Conservation (phyloP, 2,888 invertebrate species). For the Amphipyra tragopoginis region DNA sequence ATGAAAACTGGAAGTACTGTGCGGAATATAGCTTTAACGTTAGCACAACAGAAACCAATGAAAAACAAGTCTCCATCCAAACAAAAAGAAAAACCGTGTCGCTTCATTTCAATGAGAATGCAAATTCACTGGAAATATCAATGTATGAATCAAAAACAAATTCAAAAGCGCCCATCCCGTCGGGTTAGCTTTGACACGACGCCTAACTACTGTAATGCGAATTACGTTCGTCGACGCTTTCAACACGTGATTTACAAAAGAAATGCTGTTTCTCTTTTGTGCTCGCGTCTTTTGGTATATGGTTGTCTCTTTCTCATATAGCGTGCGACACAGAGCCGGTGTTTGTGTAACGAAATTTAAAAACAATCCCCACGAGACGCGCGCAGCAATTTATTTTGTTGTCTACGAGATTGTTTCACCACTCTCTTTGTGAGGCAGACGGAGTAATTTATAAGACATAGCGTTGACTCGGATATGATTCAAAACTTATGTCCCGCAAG, state of each 20-base stretch:
- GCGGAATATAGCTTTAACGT: slow-evolving; percentile 28
- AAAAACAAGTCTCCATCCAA: slow-evolving; percentile 12
- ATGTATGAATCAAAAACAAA: slow-evolving; percentile 53
- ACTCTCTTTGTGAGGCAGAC: slow-evolving; percentile 48
- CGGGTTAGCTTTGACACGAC: slow-evolving; percentile 35
- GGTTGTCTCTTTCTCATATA: slow-evolving; percentile 58
- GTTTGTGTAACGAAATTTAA: slow-evolving; percentile 83
- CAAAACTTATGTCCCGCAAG: background rate
- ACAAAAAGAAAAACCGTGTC: slow-evolving; percentile 28
- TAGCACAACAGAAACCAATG: slow-evolving; percentile 8
- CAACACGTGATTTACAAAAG: slow-evolving; percentile 50
- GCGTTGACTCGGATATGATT: slow-evolving; percentile 34
- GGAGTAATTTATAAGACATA: slow-evolving; percentile 30
- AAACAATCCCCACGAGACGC: slow-evolving; percentile 80
- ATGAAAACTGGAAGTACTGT: background rate
- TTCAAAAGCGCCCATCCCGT: slow-evolving; percentile 26
- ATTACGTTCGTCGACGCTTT: slow-evolving; percentile 51
- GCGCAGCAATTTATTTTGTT: slow-evolving; percentile 78
- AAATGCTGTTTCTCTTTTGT: slow-evolving; percentile 47
- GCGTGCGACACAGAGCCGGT: slow-evolving; percentile 58
- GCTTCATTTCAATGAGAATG: slow-evolving; percentile 46
- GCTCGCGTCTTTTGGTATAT: slow-evolving; percentile 30
- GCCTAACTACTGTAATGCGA: slow-evolving; percentile 63
- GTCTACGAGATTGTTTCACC: slow-evolving; percentile 76
- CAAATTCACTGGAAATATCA: slow-evolving; percentile 51